phyloP scores from a whole-genome alignment of 2,113 vertebrate genomes.

The Cairina moschata region DNA sequence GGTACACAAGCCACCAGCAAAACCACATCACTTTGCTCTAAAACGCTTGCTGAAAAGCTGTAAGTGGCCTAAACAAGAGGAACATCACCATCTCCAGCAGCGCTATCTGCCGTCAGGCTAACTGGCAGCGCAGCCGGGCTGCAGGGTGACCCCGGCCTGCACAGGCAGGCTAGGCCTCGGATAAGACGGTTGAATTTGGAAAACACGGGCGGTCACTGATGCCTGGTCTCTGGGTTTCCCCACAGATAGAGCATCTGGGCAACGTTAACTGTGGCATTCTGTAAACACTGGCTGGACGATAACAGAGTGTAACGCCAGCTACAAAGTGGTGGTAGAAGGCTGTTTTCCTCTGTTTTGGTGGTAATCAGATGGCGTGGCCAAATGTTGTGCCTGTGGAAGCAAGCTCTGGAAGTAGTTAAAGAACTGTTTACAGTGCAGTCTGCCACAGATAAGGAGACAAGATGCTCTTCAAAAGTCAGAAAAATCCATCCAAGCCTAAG shows the following conservation, averaged over 20 bases:
- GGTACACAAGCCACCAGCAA: background rate
- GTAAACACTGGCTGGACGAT: slow-evolving; percentile 51
- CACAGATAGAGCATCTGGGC: slow-evolving; percentile 68
- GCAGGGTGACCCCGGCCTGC: background rate
- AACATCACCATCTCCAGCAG: slow-evolving; percentile 17
- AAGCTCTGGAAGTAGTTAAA: slow-evolving; percentile 65
- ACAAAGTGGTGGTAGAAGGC: background rate
- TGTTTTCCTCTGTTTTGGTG: background rate
- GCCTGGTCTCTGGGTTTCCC: slow-evolving; percentile 30
- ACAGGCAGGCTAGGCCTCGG: background rate
- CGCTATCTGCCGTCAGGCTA: background rate
- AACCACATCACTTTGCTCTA: background rate
- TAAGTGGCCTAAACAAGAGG: background rate
- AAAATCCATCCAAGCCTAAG: background rate
- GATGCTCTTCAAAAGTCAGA: slow-evolving; percentile 46
- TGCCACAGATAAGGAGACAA: slow-evolving; percentile 58
- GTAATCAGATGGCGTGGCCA: background rate
- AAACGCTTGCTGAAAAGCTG: slow-evolving; percentile 3
- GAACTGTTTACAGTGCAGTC: slow-evolving; percentile 54
- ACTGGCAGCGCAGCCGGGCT: background rate
- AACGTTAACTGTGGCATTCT: slow-evolving; percentile 47
- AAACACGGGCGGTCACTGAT: background rate
- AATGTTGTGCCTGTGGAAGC: slow-evolving; percentile 50
- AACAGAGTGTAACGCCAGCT: background rate
- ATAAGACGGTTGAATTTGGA: background rate